Evolutionary conservation across 2,113 vertebrate species (phyloP).

Genomic region (Malurus elegans): DNA sequence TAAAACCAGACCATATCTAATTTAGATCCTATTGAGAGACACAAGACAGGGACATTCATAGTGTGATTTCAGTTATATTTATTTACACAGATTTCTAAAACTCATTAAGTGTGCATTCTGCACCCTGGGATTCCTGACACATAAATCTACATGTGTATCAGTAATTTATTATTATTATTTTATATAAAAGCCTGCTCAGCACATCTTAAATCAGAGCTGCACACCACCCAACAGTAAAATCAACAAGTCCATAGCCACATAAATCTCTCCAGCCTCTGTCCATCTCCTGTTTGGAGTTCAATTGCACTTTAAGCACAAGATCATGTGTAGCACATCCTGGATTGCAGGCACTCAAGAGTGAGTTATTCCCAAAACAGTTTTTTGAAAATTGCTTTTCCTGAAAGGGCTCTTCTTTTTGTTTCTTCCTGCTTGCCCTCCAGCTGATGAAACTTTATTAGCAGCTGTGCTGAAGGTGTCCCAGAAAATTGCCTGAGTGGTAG

Average conservation of each 20-base stretch:
- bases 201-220: constrained; percentile 27
- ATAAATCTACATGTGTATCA: not conserved
- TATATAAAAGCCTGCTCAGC: not conserved
- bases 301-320: not conserved
- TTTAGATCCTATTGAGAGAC: constrained; percentile 38
- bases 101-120: not conserved
- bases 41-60: not conserved
- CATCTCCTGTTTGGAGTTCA: not conserved
- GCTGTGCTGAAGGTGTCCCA: not conserved
- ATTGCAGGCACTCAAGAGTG: not conserved
- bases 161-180: constrained; percentile 16
- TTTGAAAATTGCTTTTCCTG: not conserved
- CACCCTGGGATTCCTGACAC: not conserved
- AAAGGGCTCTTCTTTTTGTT: not conserved
- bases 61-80: not conserved
- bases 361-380: not conserved
- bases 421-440: not conserved
- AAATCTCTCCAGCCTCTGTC: not conserved
- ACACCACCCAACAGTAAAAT: not conserved
- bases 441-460: not conserved
- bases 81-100: not conserved
- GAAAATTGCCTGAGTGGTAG: not conserved
- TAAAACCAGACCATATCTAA: not conserved
- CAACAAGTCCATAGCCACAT: not conserved
- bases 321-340: not conserved